Percentiles rank a stretch among this genome's conserved stretches.
Evolutionary conservation across 2,797 vertebrate species (phyloP).

Genomic region (Chaunax sp.): DNA sequence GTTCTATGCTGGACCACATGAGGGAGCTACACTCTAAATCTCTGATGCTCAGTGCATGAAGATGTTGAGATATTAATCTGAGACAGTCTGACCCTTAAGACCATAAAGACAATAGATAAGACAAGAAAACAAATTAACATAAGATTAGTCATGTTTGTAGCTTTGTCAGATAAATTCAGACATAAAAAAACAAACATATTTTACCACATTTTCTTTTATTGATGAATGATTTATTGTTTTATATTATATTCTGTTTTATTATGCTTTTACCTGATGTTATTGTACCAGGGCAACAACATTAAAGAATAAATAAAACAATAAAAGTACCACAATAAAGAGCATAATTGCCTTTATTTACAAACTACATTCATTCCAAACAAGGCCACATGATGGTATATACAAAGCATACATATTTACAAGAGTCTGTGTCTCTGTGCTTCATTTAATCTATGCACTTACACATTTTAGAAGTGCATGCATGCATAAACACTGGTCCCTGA

Average conservation of each 20-base stretch:
- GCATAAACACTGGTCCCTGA: conserved; percentile 34
- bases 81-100: neutral
- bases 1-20: conserved; percentile 26
- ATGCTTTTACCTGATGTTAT: neutral
- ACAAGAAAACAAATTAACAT: neutral
- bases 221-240: no score
- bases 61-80: no score
- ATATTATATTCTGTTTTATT: neutral
- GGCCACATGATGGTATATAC: conserved; percentile 71
- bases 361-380: conserved; percentile 78
- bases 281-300: neutral
- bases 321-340: conserved; percentile 4
- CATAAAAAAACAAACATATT: no score
- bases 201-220: no score
- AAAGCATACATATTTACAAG: conserved; percentile 61
- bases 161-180: neutral
- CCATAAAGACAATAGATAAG: neutral
- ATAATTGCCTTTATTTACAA: conserved; percentile 72
- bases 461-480: conserved; percentile 36
- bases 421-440: conserved; percentile 24
- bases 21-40: conserved; percentile 23
- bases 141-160: neutral
- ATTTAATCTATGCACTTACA: conserved; percentile 36
- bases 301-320: neutral
- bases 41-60: neutral